A percentile compares a stretch with the other conserved stretches of the same genome.
These are phyloP conservation scores for Microcaecilia unicolor DNA, from an alignment of 2,797 vertebrate species.

Conservation along the genomic window DNA sequence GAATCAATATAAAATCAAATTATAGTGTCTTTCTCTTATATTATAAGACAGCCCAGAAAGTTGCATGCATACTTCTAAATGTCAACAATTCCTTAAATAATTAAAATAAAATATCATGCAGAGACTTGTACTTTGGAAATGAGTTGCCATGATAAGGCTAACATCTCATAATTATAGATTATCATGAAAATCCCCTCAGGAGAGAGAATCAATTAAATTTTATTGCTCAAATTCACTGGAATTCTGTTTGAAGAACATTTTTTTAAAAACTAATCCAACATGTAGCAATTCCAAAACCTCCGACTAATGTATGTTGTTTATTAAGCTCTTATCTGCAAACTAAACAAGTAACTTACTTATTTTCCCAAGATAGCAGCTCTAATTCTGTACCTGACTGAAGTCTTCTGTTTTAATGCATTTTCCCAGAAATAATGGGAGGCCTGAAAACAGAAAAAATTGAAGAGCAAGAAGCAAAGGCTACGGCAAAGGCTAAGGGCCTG, in stretches of 20 bases:
- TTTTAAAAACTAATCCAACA: conserved; percentile 22
- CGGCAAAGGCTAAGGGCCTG: no score
- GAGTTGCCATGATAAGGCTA: conserved; percentile 9
- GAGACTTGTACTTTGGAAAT: conserved; percentile 10
- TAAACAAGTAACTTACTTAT: conserved; percentile 35
- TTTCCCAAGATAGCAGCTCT: conserved; percentile 22
- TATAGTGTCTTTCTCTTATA: not conserved
- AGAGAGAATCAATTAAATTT: conserved; percentile 24
- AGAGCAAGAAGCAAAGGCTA: conserved; percentile 9
- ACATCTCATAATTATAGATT: conserved; percentile 19
- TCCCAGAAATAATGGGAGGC: conserved; percentile 9
- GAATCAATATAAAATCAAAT: not conserved
- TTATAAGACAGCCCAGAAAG: conserved; percentile 11
- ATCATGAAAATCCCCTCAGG: conserved; percentile 8
- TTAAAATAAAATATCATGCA: not conserved
- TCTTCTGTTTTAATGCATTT: conserved; percentile 16
- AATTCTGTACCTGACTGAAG: conserved; percentile 5
- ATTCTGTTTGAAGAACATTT: conserved; percentile 12
- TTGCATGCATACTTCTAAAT: conserved; percentile 8
- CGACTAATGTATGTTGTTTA: conserved; percentile 22
- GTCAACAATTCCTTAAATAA: conserved; percentile 5
- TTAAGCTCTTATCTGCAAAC: conserved; percentile 34
- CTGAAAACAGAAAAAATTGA: conserved; percentile 16
- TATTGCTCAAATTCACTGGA: conserved; percentile 26
- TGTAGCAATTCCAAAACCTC: conserved; percentile 20